A percentile compares a stretch with the other conserved stretches of the same genome.
Evolutionary conservation across 2,888 invertebrate genomes (phyloP).

Genomic region (Apantesis nais): DNA sequence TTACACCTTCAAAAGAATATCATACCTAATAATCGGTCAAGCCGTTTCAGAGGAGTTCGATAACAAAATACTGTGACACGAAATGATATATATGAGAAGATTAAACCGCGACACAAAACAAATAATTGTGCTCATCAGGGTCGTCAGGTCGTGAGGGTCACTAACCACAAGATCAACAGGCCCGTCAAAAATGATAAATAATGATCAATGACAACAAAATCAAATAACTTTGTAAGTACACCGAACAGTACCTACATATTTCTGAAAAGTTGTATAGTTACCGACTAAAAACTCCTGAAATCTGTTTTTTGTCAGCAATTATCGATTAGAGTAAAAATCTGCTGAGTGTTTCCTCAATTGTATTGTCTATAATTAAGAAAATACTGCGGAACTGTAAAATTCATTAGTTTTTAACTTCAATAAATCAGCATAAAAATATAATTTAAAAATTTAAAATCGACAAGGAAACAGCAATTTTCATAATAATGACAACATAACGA

Average conservation of each 20-base stretch:
- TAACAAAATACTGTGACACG: no score
- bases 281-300: background rate
- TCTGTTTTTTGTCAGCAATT: background rate
- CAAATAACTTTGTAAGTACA: background rate
- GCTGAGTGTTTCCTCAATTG: background rate
- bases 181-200: no score
- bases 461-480: conserved; percentile 19
- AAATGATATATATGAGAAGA: no score
- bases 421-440: conserved; percentile 22
- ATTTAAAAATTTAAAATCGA: conserved; percentile 18
- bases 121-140: no score
- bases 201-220: background rate
- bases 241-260: background rate
- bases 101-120: no score
- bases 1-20: no score
- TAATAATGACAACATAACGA: conserved; percentile 20
- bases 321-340: background rate
- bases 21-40: no score
- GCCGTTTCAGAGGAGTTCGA: no score
- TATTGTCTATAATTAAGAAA: conserved; percentile 12
- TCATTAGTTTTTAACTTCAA: conserved; percentile 1
- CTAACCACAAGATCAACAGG: no score
- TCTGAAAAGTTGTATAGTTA: background rate
- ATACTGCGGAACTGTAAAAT: conserved; percentile 13
- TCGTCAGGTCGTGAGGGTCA: no score